These are phyloP conservation scores for Philopedon plagiatum DNA, from an alignment of 2,888 invertebrate species.

Conservation along the genomic window DNA sequence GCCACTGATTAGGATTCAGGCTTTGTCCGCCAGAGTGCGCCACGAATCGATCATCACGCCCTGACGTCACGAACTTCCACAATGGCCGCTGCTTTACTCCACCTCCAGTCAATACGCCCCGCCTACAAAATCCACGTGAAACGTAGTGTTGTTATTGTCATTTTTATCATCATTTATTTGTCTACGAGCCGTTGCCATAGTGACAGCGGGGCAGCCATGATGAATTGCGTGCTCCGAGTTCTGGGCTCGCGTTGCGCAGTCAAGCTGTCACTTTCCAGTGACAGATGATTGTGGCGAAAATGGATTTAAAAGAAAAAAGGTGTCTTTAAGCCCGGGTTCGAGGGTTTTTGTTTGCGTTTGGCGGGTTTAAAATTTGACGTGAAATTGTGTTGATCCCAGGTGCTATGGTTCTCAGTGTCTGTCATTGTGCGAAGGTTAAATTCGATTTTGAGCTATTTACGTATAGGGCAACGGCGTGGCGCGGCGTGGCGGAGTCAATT, in stretches of 20 bases:
- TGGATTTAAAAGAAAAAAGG: conserved; percentile 28
- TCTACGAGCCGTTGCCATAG: conserved; percentile 30
- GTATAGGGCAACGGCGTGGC: neutral
- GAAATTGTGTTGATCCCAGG: conserved; percentile 17
- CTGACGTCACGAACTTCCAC: conserved; percentile 17
- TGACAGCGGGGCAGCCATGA: conserved; percentile 30
- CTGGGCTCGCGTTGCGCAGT: conserved; percentile 19
- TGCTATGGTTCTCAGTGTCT: conserved; percentile 30
- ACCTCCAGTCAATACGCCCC: conserved; percentile 13
- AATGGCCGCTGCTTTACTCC: conserved; percentile 19
- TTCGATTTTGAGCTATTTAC: conserved; percentile 10
- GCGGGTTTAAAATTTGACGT: conserved; percentile 32
- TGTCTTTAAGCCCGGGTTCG: conserved; percentile 14
- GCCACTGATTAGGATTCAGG: conserved; percentile 15
- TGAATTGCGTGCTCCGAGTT: conserved; percentile 16
- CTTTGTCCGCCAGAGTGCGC: conserved; percentile 14
- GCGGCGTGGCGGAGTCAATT: neutral
- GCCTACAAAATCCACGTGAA: conserved; percentile 26
- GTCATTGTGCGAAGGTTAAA: conserved; percentile 18
- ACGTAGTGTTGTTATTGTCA: neutral
- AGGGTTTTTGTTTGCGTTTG: conserved; percentile 26
- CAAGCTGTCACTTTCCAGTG: conserved; percentile 29
- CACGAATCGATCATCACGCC: conserved; percentile 17
- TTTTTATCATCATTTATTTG: conserved; percentile 29
- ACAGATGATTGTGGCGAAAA: conserved; percentile 36